phyloP scores from a whole-genome alignment of 2,113 vertebrate genomes.

The Recurvirostra avosetta region DNA sequence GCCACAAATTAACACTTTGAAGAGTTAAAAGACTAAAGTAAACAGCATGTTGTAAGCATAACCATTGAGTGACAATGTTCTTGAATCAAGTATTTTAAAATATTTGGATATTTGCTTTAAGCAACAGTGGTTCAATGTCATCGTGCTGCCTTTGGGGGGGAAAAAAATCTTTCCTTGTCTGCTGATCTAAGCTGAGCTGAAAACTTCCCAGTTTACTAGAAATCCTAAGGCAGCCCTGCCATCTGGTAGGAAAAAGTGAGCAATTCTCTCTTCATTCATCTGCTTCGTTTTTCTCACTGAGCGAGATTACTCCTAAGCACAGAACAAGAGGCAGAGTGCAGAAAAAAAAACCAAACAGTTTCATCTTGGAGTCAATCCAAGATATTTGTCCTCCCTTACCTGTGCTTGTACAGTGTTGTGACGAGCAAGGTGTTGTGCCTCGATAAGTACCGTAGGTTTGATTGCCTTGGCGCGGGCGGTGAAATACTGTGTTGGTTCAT shows the following conservation, averaged over 20 bases:
- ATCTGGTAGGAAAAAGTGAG: not conserved
- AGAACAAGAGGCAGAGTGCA: not conserved
- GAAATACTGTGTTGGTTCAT: not conserved
- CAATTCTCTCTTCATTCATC: not conserved
- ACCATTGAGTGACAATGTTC: too few relatives aligned
- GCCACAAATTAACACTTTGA: accelerated
- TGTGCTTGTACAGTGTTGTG: accelerated
- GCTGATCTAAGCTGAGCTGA: not conserved
- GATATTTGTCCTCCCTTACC: accelerated
- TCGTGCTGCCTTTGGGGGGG: not conserved
- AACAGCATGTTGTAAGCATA: accelerated
- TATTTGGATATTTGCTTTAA: not conserved
- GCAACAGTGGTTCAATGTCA: not conserved
- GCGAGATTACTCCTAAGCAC: accelerated
- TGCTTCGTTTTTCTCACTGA: not conserved
- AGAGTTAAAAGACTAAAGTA: not conserved
- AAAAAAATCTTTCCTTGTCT: not conserved
- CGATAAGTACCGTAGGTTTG: accelerated
- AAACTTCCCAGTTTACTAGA: not conserved
- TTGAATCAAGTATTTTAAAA: not conserved
- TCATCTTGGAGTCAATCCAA: accelerated
- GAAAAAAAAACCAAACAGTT: not conserved
- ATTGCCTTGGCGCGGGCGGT: accelerated
- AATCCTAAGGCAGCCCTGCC: not conserved
- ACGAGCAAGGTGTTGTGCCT: not conserved